Base-by-base conservation (phyloP, 1,140 invertebrate genomes). In the Aphelenchoides fujianensis region DNA sequence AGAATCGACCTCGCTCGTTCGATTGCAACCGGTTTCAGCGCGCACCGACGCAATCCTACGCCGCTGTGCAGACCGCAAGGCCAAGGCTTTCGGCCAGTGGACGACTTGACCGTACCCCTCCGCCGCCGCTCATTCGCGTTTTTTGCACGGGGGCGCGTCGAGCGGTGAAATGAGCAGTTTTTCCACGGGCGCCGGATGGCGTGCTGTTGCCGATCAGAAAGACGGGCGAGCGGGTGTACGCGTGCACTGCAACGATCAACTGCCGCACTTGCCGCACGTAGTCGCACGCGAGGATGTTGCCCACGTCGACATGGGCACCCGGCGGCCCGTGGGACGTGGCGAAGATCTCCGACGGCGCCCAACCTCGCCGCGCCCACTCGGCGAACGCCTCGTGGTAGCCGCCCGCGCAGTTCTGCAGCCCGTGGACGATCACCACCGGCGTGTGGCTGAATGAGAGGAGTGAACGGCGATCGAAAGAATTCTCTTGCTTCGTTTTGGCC, bases 161-260 rank as follows among this genome's bases (percentile, higher is more conserved):
- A n/a, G n/a, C n/a, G n/a, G n/a, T n/a, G n/a, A n/a, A n/a, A n/a
- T n/a, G n/a, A n/a, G n/a, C n/a, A n/a, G n/a, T n/a, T n/a, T n/a
- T n/a, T n/a, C n/a, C n/a, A n/a, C n/a, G n/a, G n/a, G n/a, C n/a
- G n/a, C n/a, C n/a, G n/a, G n/a, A n/a, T n/a, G n/a, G n/a, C n/a
- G n/a, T n/a, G 19, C 54, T 67, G 36, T 69, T n/a, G 2, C 63
- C 68, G 48, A 69, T 63, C 2, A 69, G 23, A 31, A 67, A 16
- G n/a, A 69, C 68, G 36, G 63, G 63, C 36, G 66, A 69, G n/a
- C 27, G n/a, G 7, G 54, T 67, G 48, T 69, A 69, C 19, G n/a
- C 23, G 5, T 23, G 2, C 7, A 69, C 68, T 37, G 68, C 68
- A 27, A 69, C 7, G 32, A 69, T 66, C 2, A 69, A 35, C 5